These are phyloP conservation scores for Xylota segnis DNA, from an alignment of 2,888 invertebrate species.

Conservation along the genomic window DNA sequence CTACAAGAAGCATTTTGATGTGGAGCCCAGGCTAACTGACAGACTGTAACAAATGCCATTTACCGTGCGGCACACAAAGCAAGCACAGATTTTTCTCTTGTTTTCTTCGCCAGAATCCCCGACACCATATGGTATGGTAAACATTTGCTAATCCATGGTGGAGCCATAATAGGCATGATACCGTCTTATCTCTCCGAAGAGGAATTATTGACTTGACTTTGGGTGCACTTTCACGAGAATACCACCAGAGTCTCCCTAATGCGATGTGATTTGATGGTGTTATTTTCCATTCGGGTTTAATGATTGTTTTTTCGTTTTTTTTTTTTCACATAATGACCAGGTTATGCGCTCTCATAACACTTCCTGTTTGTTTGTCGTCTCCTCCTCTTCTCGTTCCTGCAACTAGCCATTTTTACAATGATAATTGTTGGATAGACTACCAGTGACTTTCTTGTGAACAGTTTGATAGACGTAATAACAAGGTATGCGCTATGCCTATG, in stretches of 20 bases:
- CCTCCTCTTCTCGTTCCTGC: neutral
- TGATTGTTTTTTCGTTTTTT: conserved; percentile 19
- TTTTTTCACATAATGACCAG: conserved; percentile 49
- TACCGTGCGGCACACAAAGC: conserved; percentile 34
- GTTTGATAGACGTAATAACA: conserved; percentile 71
- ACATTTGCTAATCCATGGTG: conserved; percentile 41
- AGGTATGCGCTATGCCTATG: conserved; percentile 51
- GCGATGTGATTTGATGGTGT: conserved; percentile 25
- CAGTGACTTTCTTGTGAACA: conserved; percentile 54
- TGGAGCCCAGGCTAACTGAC: conserved; percentile 22
- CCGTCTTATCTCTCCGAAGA: conserved; percentile 2
- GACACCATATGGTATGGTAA: conserved; percentile 38
- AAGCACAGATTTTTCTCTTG: conserved; percentile 12
- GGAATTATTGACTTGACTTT: conserved; percentile 19
- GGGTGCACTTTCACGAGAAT: conserved; percentile 37
- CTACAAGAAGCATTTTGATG: conserved; percentile 9
- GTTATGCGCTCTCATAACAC: conserved; percentile 68
- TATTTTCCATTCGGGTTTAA: conserved; percentile 35
- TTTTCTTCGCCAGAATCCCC: conserved; percentile 13
- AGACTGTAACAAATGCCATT: conserved; percentile 48
- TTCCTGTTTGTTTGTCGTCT: conserved; percentile 67
- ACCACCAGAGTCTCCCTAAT: neutral
- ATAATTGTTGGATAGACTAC: conserved; percentile 50
- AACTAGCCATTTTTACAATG: conserved; percentile 26
- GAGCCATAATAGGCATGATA: neutral